A percentile compares a stretch with the other conserved stretches of the same genome.
Evolutionary conservation across 1,140 invertebrate genomes (phyloP).

Genomic region (Mya arenaria): DNA sequence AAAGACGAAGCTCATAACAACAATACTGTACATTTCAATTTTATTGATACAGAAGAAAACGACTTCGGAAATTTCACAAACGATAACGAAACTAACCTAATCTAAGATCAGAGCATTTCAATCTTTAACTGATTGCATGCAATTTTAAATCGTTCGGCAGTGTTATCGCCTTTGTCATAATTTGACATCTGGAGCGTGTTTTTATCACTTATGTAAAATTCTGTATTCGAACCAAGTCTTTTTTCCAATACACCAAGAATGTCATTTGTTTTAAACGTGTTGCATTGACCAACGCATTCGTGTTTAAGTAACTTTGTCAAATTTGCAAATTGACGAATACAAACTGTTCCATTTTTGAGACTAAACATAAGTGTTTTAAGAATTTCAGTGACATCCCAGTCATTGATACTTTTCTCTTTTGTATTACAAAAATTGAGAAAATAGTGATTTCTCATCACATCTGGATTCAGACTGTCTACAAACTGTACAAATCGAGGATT

Average conservation of each 20-base stretch:
- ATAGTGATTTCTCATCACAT: conserved; percentile 17
- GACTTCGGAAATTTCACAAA: background rate
- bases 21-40: too few species aligned
- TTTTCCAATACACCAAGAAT: background rate
- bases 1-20: background rate
- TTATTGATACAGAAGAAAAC: background rate
- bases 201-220: background rate
- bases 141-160: background rate
- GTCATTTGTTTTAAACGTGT: background rate
- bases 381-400: conserved; percentile 8
- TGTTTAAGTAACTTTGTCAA: background rate
- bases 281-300: background rate
- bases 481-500: background rate
- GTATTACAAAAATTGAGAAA: background rate
- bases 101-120: background rate
- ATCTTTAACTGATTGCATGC: background rate
- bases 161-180: background rate
- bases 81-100: background rate
- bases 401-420: background rate
- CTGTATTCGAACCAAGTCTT: background rate
- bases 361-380: background rate
- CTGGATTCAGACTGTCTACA: background rate
- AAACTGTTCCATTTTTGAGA: background rate
- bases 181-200: background rate
- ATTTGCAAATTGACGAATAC: background rate